Percentiles rank a stretch among this genome's conserved stretches.
These are phyloP conservation scores for Drosophila guanche DNA, from an alignment of 1,140 invertebrate species.

Conservation along the genomic window DNA sequence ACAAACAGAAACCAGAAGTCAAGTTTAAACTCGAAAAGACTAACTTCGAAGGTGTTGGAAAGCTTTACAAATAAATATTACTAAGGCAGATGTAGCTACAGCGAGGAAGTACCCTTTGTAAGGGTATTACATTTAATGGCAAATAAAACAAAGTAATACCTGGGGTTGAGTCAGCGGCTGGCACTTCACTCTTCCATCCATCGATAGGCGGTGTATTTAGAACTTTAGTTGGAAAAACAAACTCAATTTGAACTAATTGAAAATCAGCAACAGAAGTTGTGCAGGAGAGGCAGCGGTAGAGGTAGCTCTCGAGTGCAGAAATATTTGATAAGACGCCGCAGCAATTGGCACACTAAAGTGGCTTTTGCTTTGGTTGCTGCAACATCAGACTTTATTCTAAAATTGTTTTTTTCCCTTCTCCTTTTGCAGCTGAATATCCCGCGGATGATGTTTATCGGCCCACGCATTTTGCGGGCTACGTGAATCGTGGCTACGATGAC, in stretches of 20 bases:
- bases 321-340: not conserved
- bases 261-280: conserved; percentile 7
- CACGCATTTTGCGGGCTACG: conserved; percentile 53
- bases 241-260: conserved; percentile 57
- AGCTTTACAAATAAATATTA: too few relatives aligned
- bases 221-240: conserved; percentile 26
- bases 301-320: not conserved
- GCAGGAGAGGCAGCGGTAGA: not conserved
- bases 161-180: conserved; percentile 15
- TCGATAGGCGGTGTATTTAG: not conserved
- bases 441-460: conserved; percentile 61
- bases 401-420: not conserved
- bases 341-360: conserved; percentile 25
- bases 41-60: too few relatives aligned
- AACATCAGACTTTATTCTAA: too few relatives aligned
- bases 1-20: not conserved
- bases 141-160: too few relatives aligned
- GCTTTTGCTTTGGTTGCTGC: not conserved
- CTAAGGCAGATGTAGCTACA: too few relatives aligned
- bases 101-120: too few relatives aligned
- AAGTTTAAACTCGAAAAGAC: too few relatives aligned
- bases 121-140: too few relatives aligned
- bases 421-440: conserved; percentile 52
- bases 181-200: not conserved
- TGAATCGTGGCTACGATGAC: conserved; percentile 75